Percentiles rank a stretch among this genome's conserved stretches.
These are phyloP conservation scores for Lophura nycthemera DNA, from an alignment of 2,113 vertebrate species.

Conservation along the genomic window DNA sequence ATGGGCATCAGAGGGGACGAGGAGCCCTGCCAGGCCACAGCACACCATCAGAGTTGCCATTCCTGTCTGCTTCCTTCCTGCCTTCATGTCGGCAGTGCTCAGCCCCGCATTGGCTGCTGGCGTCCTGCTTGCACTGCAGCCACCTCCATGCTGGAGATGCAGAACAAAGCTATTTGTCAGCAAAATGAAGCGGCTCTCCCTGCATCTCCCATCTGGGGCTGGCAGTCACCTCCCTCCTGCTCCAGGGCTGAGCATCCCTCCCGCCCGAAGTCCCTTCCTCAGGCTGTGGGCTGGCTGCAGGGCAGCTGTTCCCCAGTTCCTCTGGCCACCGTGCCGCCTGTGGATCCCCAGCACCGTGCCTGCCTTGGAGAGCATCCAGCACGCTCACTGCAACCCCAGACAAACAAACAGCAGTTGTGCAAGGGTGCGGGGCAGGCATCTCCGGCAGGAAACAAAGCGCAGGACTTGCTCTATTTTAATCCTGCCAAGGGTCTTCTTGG, in stretches of 20 bases:
- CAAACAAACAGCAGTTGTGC: background rate
- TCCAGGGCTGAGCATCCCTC: background rate
- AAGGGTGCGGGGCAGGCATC: background rate
- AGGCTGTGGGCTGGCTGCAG: background rate
- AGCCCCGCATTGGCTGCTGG: background rate
- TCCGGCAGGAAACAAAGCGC: background rate
- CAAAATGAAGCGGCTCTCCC: background rate
- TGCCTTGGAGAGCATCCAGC: background rate
- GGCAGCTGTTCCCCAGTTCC: rapidly evolving
- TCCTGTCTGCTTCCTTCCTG: background rate
- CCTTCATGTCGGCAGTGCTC: background rate
- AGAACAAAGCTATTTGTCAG: background rate
- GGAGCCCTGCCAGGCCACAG: background rate
- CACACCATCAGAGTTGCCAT: background rate
- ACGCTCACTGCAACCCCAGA: background rate
- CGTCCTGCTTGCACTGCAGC: background rate
- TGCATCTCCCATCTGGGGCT: background rate
- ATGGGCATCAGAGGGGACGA: rapidly evolving
- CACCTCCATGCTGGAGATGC: background rate
- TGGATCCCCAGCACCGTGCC: background rate
- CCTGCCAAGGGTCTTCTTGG: conserved; percentile 50
- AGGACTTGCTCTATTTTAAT: conserved; percentile 58
- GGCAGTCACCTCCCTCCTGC: background rate
- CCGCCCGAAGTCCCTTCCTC: background rate
- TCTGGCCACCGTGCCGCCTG: background rate